Evolutionary conservation across 2,113 vertebrate genomes (phyloP), one percentile per base, ranked within the genome.

Genomic region (Lepus timidus): DNA sequence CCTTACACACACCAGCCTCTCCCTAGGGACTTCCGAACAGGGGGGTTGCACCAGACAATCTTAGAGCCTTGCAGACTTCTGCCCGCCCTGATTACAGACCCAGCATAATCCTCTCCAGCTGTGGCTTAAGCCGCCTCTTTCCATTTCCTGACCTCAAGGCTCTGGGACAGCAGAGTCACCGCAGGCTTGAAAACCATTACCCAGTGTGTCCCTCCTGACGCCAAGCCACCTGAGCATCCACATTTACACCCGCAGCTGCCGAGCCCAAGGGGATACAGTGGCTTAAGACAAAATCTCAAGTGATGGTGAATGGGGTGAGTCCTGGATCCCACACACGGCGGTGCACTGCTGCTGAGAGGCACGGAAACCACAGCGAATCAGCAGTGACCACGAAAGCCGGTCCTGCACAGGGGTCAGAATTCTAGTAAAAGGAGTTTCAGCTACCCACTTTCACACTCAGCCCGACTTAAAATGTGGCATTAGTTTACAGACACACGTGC

Each of bases 121-220:
- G 81, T 90, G 96, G 90, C 76, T 92, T 88, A 84, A 93, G 67
- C 14, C 39, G 95, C 36, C 62, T 97, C 71, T 93, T 89, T 92
- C 80, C 62, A 6, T 87, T 85, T 76, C 73, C 78, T 79, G 92
- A n/a, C 76, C 94, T 93, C 75, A n/a, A 4, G 27, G 67, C 70
- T 91, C 14, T 27, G 6, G 23, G 58, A 20, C 52, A 94, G 94
- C 94, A 85, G 81, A 79, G 71, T 49, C 75, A 93, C 31, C 58
- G 29, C 58, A 33, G 67, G 17, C 71, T 68, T 82, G 36, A 97
- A 95, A 93, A 80, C 85, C 36, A 87, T 97, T 51, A 79, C 93
- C 84, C 91, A 95, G 88, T 96, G 51, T 75, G 62, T 70, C 88
- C 62, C 73, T 93, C 10, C 0, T 23, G 67, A 44, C 67, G 67